A percentile compares a stretch with the other conserved stretches of the same genome.
Evolutionary conservation across 2,113 vertebrate genomes (phyloP).

Genomic region (Martes martes): DNA sequence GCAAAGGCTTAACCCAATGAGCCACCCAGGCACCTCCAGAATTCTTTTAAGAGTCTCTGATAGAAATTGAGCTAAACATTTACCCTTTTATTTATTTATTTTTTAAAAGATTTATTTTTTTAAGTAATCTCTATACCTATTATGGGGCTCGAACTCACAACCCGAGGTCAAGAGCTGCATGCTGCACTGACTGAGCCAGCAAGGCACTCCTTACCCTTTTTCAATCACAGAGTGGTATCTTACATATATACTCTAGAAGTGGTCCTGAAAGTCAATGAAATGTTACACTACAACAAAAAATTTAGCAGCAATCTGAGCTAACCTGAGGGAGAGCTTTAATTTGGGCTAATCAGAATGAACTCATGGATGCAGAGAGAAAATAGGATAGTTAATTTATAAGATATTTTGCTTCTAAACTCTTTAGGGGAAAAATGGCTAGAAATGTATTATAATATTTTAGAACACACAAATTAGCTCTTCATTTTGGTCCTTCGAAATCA

Average conservation of each 20-base stretch:
- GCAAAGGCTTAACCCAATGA: too few relatives aligned
- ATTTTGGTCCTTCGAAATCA: neutral
- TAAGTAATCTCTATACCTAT: neutral
- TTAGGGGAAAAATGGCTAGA: neutral
- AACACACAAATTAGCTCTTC: neutral
- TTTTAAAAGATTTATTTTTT: neutral
- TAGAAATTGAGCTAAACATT: neutral
- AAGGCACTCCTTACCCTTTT: neutral
- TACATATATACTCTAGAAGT: neutral
- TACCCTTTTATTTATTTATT: neutral
- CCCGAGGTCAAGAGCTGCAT: neutral
- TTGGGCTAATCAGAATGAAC: neutral
- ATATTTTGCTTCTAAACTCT: neutral
- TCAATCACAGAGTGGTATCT: neutral
- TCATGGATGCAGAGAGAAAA: neutral
- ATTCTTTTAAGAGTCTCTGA: neutral
- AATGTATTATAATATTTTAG: neutral
- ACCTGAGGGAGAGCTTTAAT: constrained; percentile 5
- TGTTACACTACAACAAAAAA: neutral
- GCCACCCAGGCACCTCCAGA: neutral
- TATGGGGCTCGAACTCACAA: neutral
- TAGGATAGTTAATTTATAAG: neutral
- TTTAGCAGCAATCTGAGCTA: neutral
- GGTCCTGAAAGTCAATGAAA: constrained; percentile 6
- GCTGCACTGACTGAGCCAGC: neutral